Conservation (phyloP, 2,113 vertebrate genomes). For the Columbina picui region DNA sequence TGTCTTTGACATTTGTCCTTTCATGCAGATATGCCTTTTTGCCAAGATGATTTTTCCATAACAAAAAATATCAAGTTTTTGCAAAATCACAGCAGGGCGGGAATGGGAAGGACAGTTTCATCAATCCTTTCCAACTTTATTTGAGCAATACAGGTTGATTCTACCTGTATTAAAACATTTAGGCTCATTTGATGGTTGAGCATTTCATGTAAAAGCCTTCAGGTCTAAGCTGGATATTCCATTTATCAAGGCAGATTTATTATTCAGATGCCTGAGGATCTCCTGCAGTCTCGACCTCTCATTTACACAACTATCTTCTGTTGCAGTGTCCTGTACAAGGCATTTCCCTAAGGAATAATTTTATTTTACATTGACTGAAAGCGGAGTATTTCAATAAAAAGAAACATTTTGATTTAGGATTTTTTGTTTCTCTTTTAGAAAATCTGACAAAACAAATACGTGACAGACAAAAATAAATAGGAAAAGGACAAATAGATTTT, state of each 20-base stretch:
- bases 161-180: background rate
- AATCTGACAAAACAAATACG: background rate
- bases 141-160: background rate
- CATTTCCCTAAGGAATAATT: background rate
- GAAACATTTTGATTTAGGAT: background rate
- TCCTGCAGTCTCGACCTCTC: background rate
- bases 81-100: background rate
- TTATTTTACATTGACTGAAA: background rate
- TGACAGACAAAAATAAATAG: background rate
- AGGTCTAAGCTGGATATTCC: background rate
- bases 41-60: background rate
- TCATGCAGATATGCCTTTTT: background rate
- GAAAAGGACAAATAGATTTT: background rate
- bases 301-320: background rate
- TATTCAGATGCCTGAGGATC: background rate
- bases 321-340: background rate
- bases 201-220: background rate
- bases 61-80: background rate
- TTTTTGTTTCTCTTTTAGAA: background rate
- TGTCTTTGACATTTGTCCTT: background rate
- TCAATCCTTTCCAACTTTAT: background rate
- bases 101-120: background rate
- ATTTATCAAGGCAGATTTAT: background rate
- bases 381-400: background rate
- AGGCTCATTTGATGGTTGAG: background rate